Evolutionary conservation across 1,140 invertebrate genomes (phyloP), one percentile per base, ranked within the genome.

Genomic region (Solenopsis invicta): DNA sequence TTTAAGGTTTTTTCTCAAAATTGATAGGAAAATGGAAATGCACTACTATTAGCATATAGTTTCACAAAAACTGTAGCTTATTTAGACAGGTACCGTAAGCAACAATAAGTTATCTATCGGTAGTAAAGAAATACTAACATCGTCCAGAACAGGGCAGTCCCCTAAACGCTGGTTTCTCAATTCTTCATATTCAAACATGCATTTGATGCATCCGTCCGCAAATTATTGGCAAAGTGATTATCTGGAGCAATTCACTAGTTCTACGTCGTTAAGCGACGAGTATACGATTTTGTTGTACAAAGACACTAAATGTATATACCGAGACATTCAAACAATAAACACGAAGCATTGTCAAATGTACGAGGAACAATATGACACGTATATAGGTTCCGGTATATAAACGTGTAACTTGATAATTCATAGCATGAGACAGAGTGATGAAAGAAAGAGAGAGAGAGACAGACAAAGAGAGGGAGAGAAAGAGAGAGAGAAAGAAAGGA

Each of bases 321-420:
- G 34, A 75, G 71, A 90, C 89, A 90, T 90, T 81, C 76, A 88
- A 88, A 86, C 76, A 86, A 81, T 78, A 52, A 90, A 90, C 82
- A 90, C 61, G 69, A 90, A 90, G 89, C 89, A 74, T 86, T 66
- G 54, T 78, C 64, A 86, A 82, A 90, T 84, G 76, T 89, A 77
- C 82, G 72, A 90, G 37, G 61, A 34, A 86, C 76, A 71, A 86
- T 64, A 76, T 71, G 29, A 74, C 50, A 89, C 37, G 75, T 64
- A 67, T 45, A n/a, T 45, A 67, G 34, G 13, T 88, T 66, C 62
- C 52, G 54, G n/a, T 61, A 74, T 67, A 66, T 80, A 71, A 34
- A 81, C 54, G n/a, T 59, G 16, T 74, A 66, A 61, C 29, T 88
- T 75, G 48, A 75, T 69, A 62, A 41, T 61, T 80, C 21, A 34